Base-by-base conservation (phyloP, 2,888 invertebrate species). In the Drosophila subsilvestris region DNA sequence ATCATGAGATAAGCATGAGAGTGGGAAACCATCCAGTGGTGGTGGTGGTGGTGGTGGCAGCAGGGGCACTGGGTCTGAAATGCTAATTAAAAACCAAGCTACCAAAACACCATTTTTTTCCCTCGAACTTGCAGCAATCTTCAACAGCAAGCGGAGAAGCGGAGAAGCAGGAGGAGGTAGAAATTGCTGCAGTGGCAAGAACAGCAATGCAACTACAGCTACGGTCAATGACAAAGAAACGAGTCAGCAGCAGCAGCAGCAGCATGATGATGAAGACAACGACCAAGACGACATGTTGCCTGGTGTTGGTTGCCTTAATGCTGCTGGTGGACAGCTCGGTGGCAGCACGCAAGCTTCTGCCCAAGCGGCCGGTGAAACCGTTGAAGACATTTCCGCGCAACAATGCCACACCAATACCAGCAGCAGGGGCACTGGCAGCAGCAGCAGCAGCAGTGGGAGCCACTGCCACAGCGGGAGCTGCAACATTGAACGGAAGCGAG, bases 331-430 rank as follows among this genome's bases (percentile, higher is more conserved):
- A 89, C 74, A 82, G 79, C 60, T 89, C 87, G 65, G 81, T 84
- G 49, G 89, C 90, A 60, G 91, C 91, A 71, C 91, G 91, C 76
- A 91, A 91, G 80, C 25, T 81, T 68, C 63, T 80, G 79, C 72
- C 87, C 60, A 91, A 91, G 73, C 90, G 91, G 79, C 91, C 91
- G 70, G 90, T 90, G 60, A 91, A 91, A 81, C 91, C 91, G 76
- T 91, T 91, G 74, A 91, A 91, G 89, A 91, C 91, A 76, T 90
- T 90, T 90, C 91, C 91, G 74, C 91, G 91, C 76, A 91, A 90
- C 61, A 91, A 91, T 78, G 91, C 90, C 54, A 89, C 91, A 79
- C 90, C 91, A 67, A 79, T 89, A 77, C 84, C 89, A 62, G 78
- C 81, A 73, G 79, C 80, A 63, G 71, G 73, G 4, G 62, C 79